A percentile compares a stretch with the other conserved stretches of the same genome.
These are phyloP conservation scores for Resseliella maxima DNA, from an alignment of 2,888 invertebrate genomes.

Conservation along the genomic window DNA sequence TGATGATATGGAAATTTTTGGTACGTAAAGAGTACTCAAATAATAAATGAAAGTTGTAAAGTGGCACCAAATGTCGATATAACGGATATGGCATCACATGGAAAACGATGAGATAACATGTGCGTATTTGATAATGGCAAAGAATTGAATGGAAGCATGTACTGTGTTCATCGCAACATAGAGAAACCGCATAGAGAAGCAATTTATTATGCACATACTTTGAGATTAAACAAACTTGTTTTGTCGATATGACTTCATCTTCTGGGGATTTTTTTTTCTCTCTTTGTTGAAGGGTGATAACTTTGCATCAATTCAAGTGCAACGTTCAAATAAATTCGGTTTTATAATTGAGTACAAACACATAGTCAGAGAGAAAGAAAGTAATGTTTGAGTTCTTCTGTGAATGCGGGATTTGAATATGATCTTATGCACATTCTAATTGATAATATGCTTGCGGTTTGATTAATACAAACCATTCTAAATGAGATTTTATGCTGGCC, in stretches of 20 bases:
- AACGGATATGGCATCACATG: background rate
- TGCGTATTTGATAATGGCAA: background rate
- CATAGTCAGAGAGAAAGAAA: background rate
- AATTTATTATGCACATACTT: constrained; percentile 19
- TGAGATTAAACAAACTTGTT: background rate
- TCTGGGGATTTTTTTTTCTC: too few species aligned
- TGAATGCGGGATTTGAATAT: background rate
- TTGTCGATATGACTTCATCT: constrained; percentile 35
- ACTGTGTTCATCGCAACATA: background rate
- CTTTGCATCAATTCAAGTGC: background rate
- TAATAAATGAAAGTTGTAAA: background rate
- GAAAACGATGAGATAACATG: background rate
- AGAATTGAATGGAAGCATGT: background rate
- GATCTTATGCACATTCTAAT: background rate
- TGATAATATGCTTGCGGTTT: background rate
- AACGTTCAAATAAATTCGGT: background rate
- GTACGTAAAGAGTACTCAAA: background rate
- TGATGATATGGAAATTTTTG: background rate
- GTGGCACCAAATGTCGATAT: background rate
- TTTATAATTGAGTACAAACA: background rate
- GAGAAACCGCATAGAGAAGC: background rate
- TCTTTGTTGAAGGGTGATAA: background rate
- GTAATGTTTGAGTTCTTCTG: background rate
- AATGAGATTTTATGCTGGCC: background rate
- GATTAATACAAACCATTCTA: background rate